A percentile compares a stretch with the other conserved stretches of the same genome.
These are phyloP conservation scores for Autographa gamma DNA, from an alignment of 2,888 invertebrate species.

Conservation along the genomic window DNA sequence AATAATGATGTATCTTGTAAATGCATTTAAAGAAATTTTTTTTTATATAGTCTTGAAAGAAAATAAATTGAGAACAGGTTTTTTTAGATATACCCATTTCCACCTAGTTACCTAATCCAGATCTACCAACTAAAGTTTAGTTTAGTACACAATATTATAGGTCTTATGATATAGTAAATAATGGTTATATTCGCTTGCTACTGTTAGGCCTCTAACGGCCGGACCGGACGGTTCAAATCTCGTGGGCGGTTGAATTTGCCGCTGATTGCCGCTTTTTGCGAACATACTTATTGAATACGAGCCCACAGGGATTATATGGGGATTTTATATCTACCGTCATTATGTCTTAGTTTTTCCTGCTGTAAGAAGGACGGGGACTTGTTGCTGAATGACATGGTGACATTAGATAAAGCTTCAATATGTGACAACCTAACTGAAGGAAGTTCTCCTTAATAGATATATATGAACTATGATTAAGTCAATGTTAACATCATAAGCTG, in stretches of 20 bases:
- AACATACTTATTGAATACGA: constrained; percentile 65
- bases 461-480: neutral
- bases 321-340: constrained; percentile 47
- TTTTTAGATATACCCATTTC: too few species aligned
- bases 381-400: constrained; percentile 16
- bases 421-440: neutral
- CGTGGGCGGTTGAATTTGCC: constrained; percentile 63
- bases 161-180: constrained; percentile 16
- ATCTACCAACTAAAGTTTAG: too few species aligned
- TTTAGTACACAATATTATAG: constrained; percentile 8
- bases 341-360: constrained; percentile 29
- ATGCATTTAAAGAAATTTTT: neutral
- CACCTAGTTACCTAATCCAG: too few species aligned
- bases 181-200: constrained; percentile 21
- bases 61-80: too few species aligned
- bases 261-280: constrained; percentile 68
- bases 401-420: neutral
- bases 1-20: neutral
- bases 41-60: neutral
- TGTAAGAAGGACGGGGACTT: constrained; percentile 23
- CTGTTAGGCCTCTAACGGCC: constrained; percentile 29
- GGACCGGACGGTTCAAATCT: constrained; percentile 58
- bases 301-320: constrained; percentile 56
- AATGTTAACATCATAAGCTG: neutral
- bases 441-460: neutral